Conservation (phyloP, 2,797 vertebrate genomes). For the Falco biarmicus region DNA sequence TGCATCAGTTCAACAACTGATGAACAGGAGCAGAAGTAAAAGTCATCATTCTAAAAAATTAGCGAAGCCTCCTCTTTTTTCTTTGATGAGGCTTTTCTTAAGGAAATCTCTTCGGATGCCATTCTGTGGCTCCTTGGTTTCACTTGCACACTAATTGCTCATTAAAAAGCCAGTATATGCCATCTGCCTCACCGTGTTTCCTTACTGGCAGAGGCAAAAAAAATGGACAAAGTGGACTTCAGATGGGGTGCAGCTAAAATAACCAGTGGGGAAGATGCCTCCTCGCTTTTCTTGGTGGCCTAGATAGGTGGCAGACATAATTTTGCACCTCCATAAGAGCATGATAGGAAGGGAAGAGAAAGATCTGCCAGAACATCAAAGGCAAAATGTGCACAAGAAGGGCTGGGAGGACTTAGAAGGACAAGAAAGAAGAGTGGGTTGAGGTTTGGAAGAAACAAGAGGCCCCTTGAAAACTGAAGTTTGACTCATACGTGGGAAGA, state of each 20-base stretch:
- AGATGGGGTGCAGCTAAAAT: neutral
- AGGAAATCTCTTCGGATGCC: neutral
- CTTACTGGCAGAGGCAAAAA: neutral
- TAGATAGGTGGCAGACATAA: neutral
- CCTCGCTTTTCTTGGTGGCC: neutral
- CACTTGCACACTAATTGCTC: neutral
- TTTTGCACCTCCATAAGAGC: neutral
- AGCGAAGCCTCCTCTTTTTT: neutral
- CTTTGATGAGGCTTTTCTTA: neutral
- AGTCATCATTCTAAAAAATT: neutral
- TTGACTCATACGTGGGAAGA: neutral
- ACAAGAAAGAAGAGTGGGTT: neutral
- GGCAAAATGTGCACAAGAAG: neutral
- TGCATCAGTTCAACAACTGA: neutral
- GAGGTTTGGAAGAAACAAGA: neutral
- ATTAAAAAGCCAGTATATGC: neutral
- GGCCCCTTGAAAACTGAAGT: neutral
- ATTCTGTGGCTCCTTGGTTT: neutral
- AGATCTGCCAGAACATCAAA: neutral
- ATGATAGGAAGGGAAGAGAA: neutral
- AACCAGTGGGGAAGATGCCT: rapidly evolving
- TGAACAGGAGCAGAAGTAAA: neutral
- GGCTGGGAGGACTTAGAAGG: neutral
- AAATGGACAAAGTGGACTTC: neutral
- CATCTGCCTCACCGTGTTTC: neutral